Evolutionary conservation across 1,140 invertebrate genomes (phyloP).

Genomic region (Leptinotarsa lineolata): DNA sequence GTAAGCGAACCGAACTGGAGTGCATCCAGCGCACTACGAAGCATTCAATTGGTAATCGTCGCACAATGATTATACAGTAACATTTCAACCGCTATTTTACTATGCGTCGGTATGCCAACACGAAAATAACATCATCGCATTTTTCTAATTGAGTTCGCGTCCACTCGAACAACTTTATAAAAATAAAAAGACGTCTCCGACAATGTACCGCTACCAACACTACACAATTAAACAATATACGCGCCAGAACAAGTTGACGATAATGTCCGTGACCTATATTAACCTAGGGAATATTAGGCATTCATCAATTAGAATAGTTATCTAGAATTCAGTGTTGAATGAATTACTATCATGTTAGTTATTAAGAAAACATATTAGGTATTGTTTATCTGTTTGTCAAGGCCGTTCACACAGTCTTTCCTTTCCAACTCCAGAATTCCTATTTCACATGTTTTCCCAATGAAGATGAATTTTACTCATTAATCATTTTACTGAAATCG

Average conservation of each 20-base stretch:
- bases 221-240: not conserved
- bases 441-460: too few species aligned
- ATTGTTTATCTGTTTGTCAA: not conserved
- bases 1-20: slow-evolving; percentile 3
- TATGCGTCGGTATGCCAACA: slow-evolving; percentile 39
- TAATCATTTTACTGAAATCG: too few species aligned
- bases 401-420: too few species aligned
- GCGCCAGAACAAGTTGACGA: not conserved
- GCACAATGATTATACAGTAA: slow-evolving; percentile 38
- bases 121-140: slow-evolving; percentile 8
- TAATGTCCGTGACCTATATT: not conserved
- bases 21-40: slow-evolving; percentile 21
- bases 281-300: not conserved
- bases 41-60: slow-evolving; percentile 38
- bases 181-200: not conserved
- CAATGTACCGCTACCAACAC: not conserved
- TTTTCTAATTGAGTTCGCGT: slow-evolving; percentile 6
- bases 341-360: not conserved
- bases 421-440: too few species aligned
- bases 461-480: too few species aligned
- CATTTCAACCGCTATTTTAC: slow-evolving; percentile 38
- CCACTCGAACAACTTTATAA: not conserved
- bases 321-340: not conserved
- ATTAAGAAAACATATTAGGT: not conserved
- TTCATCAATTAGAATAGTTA: not conserved